Conservation (phyloP, 2,113 vertebrate species). For the Dascyllus trimaculatus region DNA sequence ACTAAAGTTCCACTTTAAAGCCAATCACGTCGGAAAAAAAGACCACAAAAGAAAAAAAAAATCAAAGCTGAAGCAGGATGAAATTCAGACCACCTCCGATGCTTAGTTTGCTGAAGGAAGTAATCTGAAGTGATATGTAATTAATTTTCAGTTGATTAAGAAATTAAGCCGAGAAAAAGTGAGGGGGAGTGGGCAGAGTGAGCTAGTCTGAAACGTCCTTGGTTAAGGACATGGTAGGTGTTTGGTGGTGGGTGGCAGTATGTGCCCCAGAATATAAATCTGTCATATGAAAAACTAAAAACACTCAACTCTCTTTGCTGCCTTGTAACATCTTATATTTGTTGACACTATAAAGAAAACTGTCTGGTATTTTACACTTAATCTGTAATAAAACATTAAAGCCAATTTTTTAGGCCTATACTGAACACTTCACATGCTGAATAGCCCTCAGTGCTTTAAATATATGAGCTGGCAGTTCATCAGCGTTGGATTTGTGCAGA, state of each 20-base stretch:
- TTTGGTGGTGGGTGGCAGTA: constrained; percentile 1
- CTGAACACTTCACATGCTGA: neutral
- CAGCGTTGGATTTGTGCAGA: neutral
- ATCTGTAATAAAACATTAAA: too few species aligned
- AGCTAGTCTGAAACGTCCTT: constrained; percentile 51
- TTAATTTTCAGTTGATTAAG: constrained; percentile 61
- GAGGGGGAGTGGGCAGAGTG: neutral
- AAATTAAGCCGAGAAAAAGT: constrained; percentile 43
- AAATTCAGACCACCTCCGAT: constrained; percentile 14
- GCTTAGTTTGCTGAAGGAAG: constrained; percentile 15
- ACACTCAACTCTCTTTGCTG: neutral
- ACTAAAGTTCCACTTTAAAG: constrained; percentile 41
- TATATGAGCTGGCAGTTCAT: neutral
- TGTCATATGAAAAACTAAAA: constrained; percentile 22
- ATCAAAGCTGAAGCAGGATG: neutral
- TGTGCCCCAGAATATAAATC: constrained; percentile 23
- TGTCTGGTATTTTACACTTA: too few species aligned
- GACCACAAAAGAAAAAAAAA: neutral
- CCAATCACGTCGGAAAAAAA: constrained; percentile 23
- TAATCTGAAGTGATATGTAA: constrained; percentile 52
- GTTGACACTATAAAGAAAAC: too few species aligned
- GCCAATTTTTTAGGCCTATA: too few species aligned
- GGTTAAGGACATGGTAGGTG: constrained; percentile 32
- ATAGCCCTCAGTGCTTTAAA: neutral
- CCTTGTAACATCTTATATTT: too few species aligned